Evolutionary conservation across 1,140 invertebrate species (phyloP), one percentile per base, ranked within the genome.

Genomic region (Eufriesea mexicana): DNA sequence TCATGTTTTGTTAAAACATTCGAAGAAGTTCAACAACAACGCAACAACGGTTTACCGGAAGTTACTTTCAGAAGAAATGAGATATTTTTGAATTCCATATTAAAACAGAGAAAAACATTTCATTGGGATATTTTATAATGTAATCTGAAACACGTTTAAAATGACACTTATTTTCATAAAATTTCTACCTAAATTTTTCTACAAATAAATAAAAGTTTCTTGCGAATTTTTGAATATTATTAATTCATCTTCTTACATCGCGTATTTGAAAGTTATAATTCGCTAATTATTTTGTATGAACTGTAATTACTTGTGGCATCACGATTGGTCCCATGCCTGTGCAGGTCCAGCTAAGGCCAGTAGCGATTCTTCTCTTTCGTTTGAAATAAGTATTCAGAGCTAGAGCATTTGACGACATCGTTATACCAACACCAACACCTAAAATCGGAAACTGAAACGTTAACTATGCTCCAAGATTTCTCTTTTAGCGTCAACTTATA

Each of bases 381-480:
- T 88, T 86, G 83, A 95, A 95, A 79, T 95, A 95, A 16, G 93
- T 92, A 82, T 94, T 95, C 23, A 95, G 62, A 5, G 94, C 94
- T 70, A 95, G 82, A n/a, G 88, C 78, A 86, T 95, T 96, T 51
- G 96, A 94, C 6, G 96, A 96, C 81, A 95, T 94, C 45, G 94
- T 95, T 55, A 96, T 95, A 74, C 96, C 96, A 81, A 95, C 94
- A 57, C 96, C 95, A 73, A 95, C 92, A 87, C 95, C 96, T 96
- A 90, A 89, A 89, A 78, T 35, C 54, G 25, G 9, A 10, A 75
- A 2, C 10, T 10, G 28, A 7, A 55, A 72, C 10, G 5, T 72
- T 57, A 73, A 73, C 23, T 55, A 55, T 18, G 16, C 42, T 64
- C 20, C 12, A 35, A 25, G 16, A 28, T 35, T 35, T 35, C 18